phyloP scores from a whole-genome alignment of 2,113 vertebrate species.

The Shinisaurus crocodilurus region DNA sequence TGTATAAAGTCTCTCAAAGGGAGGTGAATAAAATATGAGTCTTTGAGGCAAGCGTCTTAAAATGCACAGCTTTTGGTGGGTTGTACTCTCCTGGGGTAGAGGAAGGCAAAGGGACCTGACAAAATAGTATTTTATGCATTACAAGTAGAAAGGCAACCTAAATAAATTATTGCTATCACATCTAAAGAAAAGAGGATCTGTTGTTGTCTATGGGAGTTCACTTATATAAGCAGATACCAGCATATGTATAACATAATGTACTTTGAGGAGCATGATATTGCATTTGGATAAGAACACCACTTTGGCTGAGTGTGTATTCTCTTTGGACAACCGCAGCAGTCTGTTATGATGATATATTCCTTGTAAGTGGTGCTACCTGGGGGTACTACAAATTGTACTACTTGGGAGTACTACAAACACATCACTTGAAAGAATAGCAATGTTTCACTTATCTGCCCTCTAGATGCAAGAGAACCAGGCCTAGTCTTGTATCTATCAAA shows the following conservation, averaged over 20 bases:
- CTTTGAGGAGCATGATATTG: background rate
- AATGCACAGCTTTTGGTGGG: background rate
- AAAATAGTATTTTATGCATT: constrained; percentile 13
- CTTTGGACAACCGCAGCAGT: fast-evolving
- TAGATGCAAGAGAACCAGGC: fast-evolving
- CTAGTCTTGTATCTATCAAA: no score
- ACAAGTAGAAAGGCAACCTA: constrained; percentile 25
- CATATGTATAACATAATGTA: constrained; percentile 14
- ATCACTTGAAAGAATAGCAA: background rate
- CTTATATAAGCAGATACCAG: constrained; percentile 19
- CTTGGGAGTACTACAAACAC: background rate
- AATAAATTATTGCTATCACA: constrained; percentile 36
- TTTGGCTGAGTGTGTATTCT: background rate
- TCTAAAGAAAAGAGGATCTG: constrained; percentile 45
- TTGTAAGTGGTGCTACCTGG: background rate
- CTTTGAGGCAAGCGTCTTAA: background rate
- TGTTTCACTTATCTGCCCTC: background rate
- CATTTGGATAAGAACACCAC: constrained; percentile 7
- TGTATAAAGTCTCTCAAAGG: background rate
- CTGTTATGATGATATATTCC: background rate
- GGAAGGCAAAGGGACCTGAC: constrained; percentile 36
- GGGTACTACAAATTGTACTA: background rate
- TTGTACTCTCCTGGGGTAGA: background rate
- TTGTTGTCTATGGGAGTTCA: constrained; percentile 48
- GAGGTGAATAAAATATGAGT: background rate